Base-by-base conservation (phyloP, 2,888 invertebrate genomes). In the Lasioglossum figueresi region DNA sequence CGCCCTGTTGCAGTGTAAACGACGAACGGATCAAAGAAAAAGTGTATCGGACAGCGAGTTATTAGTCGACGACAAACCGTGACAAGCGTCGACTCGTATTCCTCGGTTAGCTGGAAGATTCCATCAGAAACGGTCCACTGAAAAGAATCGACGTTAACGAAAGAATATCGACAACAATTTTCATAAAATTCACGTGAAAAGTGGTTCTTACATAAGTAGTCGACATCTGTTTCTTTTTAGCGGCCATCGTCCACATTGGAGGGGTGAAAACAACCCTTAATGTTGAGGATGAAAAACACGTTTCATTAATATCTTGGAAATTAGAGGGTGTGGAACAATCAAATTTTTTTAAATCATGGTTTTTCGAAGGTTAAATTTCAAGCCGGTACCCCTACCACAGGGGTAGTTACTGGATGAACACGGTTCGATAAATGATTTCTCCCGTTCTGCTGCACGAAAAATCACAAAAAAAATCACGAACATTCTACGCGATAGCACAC, bases 11-110 rank as follows among this genome's bases (percentile, higher is more conserved):
- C 63, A 27, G 27, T 59, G 56, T 48, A 82, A 52, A 72, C 80
- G 68, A 68, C 52, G 73, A 43, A 68, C 66, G 37, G 80, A 70
- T 68, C 68, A 73, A 66, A 16, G 34, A 66, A 78, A 84, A 74
- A 70, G 59, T 59, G 43, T 19, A 31, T 52, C 71, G 73, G 79
- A 66, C 73, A 68, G 34, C 19, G 52, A 34, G 48, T n/a, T 45
- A 73, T 79, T 52, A 56, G 52, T 73, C 31, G 31, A 72, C 79
- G 48, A 73, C 72, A 40, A 79, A 82, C 73, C 34, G 27, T 31
- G 27, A 66, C 66, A 34, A 73, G 6, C 27, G 34, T 63, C 12
- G 68, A 59, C 52, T 63, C 48, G 40, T 78, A 40, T 81, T 76
- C 76, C 40, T 73, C 48, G 75, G 27, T 27, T 40, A 59, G 4